Conservation (phyloP, 2,797 vertebrate species). For the Rhinatrema bivittatum region DNA sequence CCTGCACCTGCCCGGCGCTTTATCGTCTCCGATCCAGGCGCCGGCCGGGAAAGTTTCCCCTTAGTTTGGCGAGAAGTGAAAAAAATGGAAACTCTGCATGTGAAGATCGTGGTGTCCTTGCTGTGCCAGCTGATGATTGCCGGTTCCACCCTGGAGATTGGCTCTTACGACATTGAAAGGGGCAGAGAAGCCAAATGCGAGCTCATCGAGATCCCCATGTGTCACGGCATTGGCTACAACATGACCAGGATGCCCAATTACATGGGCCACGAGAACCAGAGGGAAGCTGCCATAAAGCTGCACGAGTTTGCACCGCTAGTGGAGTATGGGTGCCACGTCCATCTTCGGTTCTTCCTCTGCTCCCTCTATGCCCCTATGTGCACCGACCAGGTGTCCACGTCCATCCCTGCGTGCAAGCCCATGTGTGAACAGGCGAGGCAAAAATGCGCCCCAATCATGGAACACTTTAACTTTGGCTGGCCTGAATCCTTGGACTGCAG, state of each 20-base stretch:
- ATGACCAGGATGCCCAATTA: slow-evolving; percentile 96
- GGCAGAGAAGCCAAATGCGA: slow-evolving; percentile 83
- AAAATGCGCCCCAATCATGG: slow-evolving; percentile 91
- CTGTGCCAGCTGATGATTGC: slow-evolving; percentile 69
- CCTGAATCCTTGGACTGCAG: slow-evolving; percentile 89
- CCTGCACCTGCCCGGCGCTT: too few relatives aligned
- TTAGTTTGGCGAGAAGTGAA: too few relatives aligned
- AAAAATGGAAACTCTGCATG: too few relatives aligned
- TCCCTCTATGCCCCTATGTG: slow-evolving; percentile 97
- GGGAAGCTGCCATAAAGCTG: slow-evolving; percentile 87
- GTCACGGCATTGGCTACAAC: slow-evolving; percentile 95
- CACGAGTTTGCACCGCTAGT: slow-evolving; percentile 91
- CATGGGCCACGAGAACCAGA: slow-evolving; percentile 88
- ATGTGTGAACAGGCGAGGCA: slow-evolving; percentile 95
- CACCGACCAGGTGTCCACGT: slow-evolving; percentile 91
- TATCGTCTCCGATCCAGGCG: too few relatives aligned
- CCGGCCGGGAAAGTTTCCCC: too few relatives aligned
- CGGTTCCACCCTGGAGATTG: slow-evolving; percentile 72
- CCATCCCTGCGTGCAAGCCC: slow-evolving; percentile 92
- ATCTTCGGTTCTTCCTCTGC: slow-evolving; percentile 96
- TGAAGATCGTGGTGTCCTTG: too few relatives aligned
- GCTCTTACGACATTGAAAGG: slow-evolving; percentile 76
- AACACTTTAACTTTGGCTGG: slow-evolving; percentile 94
- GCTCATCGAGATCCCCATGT: slow-evolving; percentile 90
- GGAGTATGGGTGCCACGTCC: slow-evolving; percentile 88